phyloP scores from a whole-genome alignment of 2,888 invertebrate genomes.

The Luperina testacea region DNA sequence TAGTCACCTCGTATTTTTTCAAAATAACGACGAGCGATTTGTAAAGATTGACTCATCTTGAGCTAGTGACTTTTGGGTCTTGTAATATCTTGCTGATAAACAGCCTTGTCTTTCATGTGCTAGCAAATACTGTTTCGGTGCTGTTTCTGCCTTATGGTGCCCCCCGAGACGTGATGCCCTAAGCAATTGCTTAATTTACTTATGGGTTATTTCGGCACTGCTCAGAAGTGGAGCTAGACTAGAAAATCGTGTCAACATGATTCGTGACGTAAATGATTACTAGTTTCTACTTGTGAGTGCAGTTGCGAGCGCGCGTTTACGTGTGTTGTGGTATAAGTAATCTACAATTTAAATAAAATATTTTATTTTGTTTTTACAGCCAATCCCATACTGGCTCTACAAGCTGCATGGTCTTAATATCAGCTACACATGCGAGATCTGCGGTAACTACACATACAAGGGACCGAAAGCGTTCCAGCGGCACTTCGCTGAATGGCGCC shows the following conservation, averaged over 20 bases:
- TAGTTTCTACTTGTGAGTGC: background rate
- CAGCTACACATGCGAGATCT: constrained; percentile 99
- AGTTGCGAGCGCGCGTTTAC: background rate
- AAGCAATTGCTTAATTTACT: too few species aligned
- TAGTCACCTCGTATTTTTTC: too few species aligned
- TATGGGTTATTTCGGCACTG: too few species aligned
- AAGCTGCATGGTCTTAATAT: constrained; percentile 99
- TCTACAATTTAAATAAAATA: background rate
- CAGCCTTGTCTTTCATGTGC: too few species aligned
- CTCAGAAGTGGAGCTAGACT: background rate
- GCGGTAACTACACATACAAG: constrained; percentile 99
- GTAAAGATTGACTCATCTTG: too few species aligned
- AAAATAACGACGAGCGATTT: too few species aligned
- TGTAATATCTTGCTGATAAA: too few species aligned
- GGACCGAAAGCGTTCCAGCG: constrained; percentile 99
- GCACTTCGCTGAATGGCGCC: constrained; percentile 98
- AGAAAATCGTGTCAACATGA: background rate
- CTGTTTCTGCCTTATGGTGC: too few species aligned
- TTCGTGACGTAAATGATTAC: background rate
- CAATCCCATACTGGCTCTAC: constrained; percentile 98
- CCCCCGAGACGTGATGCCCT: too few species aligned
- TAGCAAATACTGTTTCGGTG: too few species aligned
- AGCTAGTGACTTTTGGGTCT: too few species aligned
- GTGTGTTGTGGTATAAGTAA: background rate
- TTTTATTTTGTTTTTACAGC: constrained; percentile 72